phyloP scores from a whole-genome alignment of 1,140 invertebrate genomes.

The Carcinoscorpius rotundicauda region DNA sequence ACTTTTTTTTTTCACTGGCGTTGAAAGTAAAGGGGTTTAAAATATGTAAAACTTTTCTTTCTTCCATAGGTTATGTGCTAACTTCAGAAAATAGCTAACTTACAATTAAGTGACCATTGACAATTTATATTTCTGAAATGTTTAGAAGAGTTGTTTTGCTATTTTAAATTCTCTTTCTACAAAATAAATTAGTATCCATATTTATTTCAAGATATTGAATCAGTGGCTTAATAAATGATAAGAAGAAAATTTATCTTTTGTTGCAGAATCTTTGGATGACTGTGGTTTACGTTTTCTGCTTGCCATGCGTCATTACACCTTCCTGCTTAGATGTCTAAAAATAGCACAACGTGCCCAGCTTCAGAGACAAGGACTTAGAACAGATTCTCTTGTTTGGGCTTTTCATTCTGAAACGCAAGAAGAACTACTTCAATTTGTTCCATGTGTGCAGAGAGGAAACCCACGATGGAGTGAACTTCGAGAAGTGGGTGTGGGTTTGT shows the following conservation, averaged over 20 bases:
- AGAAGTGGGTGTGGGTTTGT: constrained; percentile 92
- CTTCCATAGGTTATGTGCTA: no score
- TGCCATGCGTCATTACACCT: constrained; percentile 96
- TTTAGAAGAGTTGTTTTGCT: no score
- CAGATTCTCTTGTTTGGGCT: constrained; percentile 94
- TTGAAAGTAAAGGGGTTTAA: no score
- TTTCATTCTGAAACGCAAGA: constrained; percentile 98
- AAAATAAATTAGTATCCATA: no score
- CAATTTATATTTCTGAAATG: no score
- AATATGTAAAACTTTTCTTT: no score
- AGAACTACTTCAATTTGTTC: constrained; percentile 80
- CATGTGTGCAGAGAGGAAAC: constrained; percentile 52
- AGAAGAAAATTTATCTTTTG: constrained; percentile 4
- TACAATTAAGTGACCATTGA: no score
- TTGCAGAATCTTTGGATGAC: constrained; percentile 80
- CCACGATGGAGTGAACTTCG: constrained; percentile 80
- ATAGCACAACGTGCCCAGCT: constrained; percentile 71
- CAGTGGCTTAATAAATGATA: no score
- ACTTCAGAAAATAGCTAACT: no score
- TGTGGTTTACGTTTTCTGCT: constrained; percentile 92
- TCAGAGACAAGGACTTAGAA: constrained; percentile 77
- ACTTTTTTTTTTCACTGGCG: no score
- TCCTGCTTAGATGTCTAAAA: constrained; percentile 81
- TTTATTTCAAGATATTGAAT: no score
- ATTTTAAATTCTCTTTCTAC: no score